A percentile compares a stretch with the other conserved stretches of the same genome.
These are phyloP conservation scores for Eristalis pertinax DNA, from an alignment of 2,888 invertebrate genomes.

Conservation along the genomic window DNA sequence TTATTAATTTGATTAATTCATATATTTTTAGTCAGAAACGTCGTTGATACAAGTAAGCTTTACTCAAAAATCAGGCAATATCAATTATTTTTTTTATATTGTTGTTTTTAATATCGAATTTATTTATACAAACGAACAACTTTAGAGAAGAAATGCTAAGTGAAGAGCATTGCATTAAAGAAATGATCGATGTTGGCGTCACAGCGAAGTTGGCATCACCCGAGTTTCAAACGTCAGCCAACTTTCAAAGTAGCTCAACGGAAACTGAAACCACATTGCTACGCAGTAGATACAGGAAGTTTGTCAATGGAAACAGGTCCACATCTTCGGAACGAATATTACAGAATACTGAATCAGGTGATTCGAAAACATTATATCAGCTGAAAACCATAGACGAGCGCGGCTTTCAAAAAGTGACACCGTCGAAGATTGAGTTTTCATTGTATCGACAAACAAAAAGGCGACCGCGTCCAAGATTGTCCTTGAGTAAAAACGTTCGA, in stretches of 20 bases:
- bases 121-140: no score
- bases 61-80: no score
- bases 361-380: slow-evolving; percentile 76
- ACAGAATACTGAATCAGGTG: slow-evolving; percentile 43
- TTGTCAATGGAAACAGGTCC: slow-evolving; percentile 71
- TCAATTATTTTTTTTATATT: no score
- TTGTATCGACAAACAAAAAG: slow-evolving; percentile 74
- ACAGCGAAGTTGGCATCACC: slow-evolving; percentile 79
- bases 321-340: slow-evolving; percentile 62
- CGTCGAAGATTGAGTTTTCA: slow-evolving; percentile 79
- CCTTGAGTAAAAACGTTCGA: slow-evolving; percentile 80
- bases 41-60: no score
- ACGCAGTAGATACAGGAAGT: slow-evolving; percentile 49
- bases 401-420: slow-evolving; percentile 71
- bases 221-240: not conserved
- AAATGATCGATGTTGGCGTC: slow-evolving; percentile 76
- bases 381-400: slow-evolving; percentile 74
- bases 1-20: no score
- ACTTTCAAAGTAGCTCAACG: slow-evolving; percentile 73
- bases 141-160: slow-evolving; percentile 10
- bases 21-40: no score
- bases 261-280: slow-evolving; percentile 76
- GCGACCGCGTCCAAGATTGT: slow-evolving; percentile 82
- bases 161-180: not conserved
- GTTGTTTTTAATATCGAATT: no score